These are phyloP conservation scores for Gadopsis bispinosus DNA, from an alignment of 2,797 vertebrate genomes.

Conservation along the genomic window DNA sequence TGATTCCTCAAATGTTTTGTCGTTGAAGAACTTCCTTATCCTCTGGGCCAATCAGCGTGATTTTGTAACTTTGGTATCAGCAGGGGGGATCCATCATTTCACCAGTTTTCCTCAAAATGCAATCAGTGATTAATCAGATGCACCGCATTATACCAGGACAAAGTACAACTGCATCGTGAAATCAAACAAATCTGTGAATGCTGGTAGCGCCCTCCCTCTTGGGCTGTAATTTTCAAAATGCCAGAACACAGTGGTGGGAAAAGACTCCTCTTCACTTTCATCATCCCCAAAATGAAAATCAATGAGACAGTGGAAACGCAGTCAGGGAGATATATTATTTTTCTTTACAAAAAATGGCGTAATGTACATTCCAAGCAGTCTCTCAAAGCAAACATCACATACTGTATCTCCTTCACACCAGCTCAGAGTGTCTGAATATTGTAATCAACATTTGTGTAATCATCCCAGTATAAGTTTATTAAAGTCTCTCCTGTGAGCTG, in stretches of 20 bases:
- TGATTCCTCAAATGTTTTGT: neutral
- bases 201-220: neutral
- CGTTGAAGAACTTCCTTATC: neutral
- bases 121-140: neutral
- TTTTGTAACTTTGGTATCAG: neutral
- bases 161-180: neutral
- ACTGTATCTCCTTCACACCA: neutral
- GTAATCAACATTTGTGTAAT: conserved; percentile 47
- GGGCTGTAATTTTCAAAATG: conserved; percentile 20
- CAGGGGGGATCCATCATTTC: neutral
- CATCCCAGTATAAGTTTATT: conserved; percentile 54
- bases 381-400: neutral
- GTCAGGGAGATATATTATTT: neutral
- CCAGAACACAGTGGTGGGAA: conserved; percentile 1
- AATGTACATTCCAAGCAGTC: neutral
- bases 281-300: conserved; percentile 11
- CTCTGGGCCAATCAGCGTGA: neutral
- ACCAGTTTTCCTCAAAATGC: neutral
- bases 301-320: neutral
- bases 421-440: conserved; percentile 11
- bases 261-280: conserved; percentile 9
- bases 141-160: neutral
- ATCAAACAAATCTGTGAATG: neutral
- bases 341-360: neutral
- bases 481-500: conserved; percentile 49